These are phyloP conservation scores for Diarsia mendica DNA, from an alignment of 2,888 invertebrate genomes.

Conservation along the genomic window DNA sequence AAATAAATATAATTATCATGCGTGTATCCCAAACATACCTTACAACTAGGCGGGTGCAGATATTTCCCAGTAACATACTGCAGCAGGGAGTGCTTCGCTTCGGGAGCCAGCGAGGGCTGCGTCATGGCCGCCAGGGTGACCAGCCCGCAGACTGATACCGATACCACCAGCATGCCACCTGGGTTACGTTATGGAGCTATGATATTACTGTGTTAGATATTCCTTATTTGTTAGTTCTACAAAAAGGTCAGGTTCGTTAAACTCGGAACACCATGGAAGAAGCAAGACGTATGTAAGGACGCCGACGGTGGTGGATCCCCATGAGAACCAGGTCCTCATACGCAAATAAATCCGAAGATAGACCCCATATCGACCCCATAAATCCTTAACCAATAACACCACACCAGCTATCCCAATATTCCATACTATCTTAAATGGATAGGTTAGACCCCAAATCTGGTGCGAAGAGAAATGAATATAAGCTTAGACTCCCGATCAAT, in stretches of 20 bases:
- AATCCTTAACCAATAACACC: no score
- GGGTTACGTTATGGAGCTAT: conserved; percentile 36
- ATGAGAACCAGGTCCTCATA: no score
- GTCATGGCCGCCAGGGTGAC: conserved; percentile 97
- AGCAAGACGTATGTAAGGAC: no score
- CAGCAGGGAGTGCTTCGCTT: conserved; percentile 96
- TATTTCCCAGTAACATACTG: conserved; percentile 98
- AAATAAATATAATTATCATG: background rate
- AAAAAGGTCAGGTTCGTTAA: background rate
- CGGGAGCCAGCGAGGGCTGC: conserved; percentile 96
- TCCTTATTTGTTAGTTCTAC: background rate
- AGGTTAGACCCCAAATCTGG: background rate
- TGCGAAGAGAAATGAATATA: background rate
- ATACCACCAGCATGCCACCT: conserved; percentile 97
- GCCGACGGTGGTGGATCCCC: no score
- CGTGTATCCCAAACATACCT: conserved; percentile 76
- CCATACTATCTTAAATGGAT: background rate
- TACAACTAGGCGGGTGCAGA: conserved; percentile 96
- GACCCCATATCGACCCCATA: no score
- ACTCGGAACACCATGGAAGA: no score
- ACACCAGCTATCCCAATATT: no score
- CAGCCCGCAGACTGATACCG: conserved; percentile 96
- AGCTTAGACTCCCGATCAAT: background rate
- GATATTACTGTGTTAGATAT: background rate
- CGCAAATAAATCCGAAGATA: no score